These are phyloP conservation scores for Tyto alba DNA, from an alignment of 2,113 vertebrate genomes.

Conservation along the genomic window DNA sequence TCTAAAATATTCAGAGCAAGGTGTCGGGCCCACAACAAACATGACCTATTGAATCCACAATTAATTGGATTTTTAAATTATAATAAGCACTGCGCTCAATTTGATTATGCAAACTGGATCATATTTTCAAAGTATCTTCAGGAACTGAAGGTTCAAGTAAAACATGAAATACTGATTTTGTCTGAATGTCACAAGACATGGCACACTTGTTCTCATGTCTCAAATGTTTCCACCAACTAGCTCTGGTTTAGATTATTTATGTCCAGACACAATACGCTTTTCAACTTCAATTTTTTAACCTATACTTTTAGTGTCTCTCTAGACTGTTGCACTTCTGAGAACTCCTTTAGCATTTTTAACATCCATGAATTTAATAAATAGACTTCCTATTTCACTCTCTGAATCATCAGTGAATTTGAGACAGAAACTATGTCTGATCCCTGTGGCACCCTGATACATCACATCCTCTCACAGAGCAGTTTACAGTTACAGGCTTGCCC, in stretches of 20 bases:
- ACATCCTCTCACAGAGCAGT: background rate
- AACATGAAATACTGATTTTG: background rate
- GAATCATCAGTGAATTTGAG: background rate
- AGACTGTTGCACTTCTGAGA: background rate
- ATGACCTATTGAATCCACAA: background rate
- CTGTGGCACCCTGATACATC: background rate
- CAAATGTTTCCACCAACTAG: background rate
- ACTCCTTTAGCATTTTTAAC: background rate
- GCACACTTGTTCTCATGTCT: background rate
- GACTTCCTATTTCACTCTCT: background rate
- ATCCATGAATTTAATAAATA: background rate
- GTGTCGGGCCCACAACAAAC: background rate
- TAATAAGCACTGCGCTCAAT: background rate
- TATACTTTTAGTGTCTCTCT: background rate
- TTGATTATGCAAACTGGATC: background rate
- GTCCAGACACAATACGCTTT: background rate
- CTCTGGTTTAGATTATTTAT: background rate
- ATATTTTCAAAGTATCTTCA: background rate
- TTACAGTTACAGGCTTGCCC: background rate
- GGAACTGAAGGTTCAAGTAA: background rate
- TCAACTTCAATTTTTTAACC: background rate
- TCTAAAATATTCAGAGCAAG: background rate
- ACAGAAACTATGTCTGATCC: background rate
- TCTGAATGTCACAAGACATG: background rate
- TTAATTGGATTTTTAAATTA: background rate